phyloP scores from a whole-genome alignment of 1,140 invertebrate genomes.

The Trypoxylus dichotomus region DNA sequence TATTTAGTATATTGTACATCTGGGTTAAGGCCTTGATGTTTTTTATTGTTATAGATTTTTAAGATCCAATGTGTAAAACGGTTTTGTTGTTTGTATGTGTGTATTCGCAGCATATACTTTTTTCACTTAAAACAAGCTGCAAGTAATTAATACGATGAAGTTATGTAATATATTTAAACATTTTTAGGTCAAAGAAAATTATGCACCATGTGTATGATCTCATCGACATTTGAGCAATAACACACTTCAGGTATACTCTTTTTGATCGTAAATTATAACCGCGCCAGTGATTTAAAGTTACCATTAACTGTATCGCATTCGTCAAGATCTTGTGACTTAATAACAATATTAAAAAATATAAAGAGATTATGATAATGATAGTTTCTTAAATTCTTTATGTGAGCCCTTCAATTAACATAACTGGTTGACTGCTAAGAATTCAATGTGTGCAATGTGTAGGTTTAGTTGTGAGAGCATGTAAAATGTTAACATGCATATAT shows the following conservation, averaged over 20 bases:
- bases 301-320: no score
- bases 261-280: not conserved
- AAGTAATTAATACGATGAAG: not conserved
- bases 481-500: no score
- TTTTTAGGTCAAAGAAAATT: not conserved
- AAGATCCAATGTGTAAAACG: not conserved
- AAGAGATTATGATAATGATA: no score
- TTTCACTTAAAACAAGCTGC: not conserved
- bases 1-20: not conserved
- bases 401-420: no score
- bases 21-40: not conserved
- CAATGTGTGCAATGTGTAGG: no score
- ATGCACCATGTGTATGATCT: not conserved
- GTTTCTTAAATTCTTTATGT: no score
- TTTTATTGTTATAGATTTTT: not conserved
- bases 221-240: not conserved
- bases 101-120: not conserved
- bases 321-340: no score
- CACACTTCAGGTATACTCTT: not conserved
- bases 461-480: no score
- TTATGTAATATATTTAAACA: not conserved
- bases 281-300: no score
- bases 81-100: not conserved
- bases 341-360: no score
- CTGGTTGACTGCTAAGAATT: no score